Evolutionary conservation across 92 coral and sea anemone species (phyloP).

Genomic region (Umimayanthus kanabou): DNA sequence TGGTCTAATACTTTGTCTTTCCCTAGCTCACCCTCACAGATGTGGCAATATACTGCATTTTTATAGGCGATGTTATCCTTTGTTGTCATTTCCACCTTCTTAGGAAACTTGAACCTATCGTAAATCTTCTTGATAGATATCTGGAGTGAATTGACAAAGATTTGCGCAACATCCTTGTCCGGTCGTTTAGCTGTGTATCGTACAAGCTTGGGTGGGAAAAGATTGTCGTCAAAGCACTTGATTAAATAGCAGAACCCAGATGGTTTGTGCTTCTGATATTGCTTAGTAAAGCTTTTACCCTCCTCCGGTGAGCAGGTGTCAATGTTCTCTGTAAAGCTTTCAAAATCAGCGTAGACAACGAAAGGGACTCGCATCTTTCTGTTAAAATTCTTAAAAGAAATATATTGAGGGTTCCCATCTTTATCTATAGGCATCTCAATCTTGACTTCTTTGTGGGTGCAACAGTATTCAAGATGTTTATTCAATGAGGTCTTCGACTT

Average conservation of each 20-base stretch:
- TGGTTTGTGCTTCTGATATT: constrained; percentile 58
- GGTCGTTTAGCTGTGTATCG: constrained; percentile 39
- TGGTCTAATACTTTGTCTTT: constrained; percentile 52
- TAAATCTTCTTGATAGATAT: constrained; percentile 44
- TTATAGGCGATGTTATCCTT: background rate
- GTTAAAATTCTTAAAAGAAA: constrained; percentile 46
- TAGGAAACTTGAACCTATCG: constrained; percentile 36
- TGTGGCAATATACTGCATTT: no score
- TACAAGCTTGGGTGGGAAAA: constrained; percentile 41
- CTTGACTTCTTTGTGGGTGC: no score
- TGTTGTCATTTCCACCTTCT: constrained; percentile 27
- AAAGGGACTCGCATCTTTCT: constrained; percentile 56
- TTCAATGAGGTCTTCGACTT: no score
- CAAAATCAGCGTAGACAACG: constrained; percentile 67
- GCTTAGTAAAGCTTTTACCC: constrained; percentile 44
- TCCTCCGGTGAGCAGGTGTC: constrained; percentile 30
- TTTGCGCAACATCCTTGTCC: constrained; percentile 58
- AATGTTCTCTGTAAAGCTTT: constrained; percentile 46
- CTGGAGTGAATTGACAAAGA: constrained; percentile 34
- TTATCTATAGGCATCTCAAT: no score
- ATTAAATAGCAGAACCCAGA: constrained; percentile 46
- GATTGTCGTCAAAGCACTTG: constrained; percentile 45
- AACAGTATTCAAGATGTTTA: no score
- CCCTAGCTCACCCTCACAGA: no score
- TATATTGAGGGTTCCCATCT: no score